Evolutionary conservation across 1,140 invertebrate genomes (phyloP).

Genomic region (Notospermus geniculatus): DNA sequence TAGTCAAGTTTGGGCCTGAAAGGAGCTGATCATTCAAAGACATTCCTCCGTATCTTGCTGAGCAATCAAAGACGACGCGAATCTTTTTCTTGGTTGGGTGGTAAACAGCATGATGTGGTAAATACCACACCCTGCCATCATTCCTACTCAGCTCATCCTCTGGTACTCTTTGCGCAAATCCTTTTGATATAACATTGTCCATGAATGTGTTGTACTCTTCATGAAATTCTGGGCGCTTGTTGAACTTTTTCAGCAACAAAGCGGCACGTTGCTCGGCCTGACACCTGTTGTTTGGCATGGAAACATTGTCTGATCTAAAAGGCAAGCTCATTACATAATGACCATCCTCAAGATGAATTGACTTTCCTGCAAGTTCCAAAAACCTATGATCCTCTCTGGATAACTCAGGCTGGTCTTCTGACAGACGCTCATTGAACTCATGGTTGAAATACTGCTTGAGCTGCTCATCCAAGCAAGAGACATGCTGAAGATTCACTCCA

Average conservation of each 20-base stretch:
- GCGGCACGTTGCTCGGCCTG: neutral
- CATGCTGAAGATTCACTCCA: too few relatives aligned
- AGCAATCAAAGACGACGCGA: too few relatives aligned
- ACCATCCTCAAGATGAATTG: neutral
- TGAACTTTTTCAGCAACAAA: neutral
- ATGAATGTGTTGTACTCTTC: conserved; percentile 8
- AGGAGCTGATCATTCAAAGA: conserved; percentile 9
- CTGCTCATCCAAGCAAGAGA: too few relatives aligned
- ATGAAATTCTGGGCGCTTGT: neutral
- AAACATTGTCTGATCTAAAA: neutral
- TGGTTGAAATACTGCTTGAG: neutral
- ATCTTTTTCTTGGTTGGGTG: conserved; percentile 27
- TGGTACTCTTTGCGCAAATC: neutral
- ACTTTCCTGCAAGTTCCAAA: neutral
- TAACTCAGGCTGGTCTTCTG: neutral
- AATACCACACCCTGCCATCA: too few relatives aligned
- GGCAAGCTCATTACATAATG: neutral
- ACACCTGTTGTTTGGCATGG: neutral
- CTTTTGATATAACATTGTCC: neutral
- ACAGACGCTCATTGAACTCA: neutral
- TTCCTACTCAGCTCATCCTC: neutral
- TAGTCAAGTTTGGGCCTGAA: conserved; percentile 24
- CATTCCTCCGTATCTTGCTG: conserved; percentile 14
- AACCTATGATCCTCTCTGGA: neutral
- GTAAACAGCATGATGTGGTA: conserved; percentile 26